Base-by-base conservation (phyloP, 2,797 vertebrate genomes). In the Eleutherodactylus coqui region DNA sequence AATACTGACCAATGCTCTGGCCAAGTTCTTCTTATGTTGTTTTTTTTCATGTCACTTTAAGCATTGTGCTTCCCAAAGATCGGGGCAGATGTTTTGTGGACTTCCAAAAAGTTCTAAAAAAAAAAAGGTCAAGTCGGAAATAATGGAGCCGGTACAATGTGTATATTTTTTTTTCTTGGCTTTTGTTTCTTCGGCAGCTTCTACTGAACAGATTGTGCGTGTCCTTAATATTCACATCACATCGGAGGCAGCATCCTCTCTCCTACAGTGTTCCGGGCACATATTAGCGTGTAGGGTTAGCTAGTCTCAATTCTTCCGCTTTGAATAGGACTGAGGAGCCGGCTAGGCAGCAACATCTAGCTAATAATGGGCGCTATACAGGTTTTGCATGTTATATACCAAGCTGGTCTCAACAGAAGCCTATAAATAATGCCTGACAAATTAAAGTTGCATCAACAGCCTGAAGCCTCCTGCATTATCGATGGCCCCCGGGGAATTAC, bases 361-460 rank as follows among this genome's bases (percentile, higher is more conserved):
- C 47, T 41, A 19, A 82, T 82, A 82, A 72, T 58, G 67, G 80
- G 34, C 7, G 49, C 49, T 72, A 41, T 82, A 41, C 34, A 82
- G 67, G 47, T 17, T 27, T 29, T 13, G 49, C 80, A 29, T 58
- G 80, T 72, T 73, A 72, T 41, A 82, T 41, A 73, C 49, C 67
- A 19, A 53, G 49, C 21, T 27, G 38, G n/a, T 13, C 55, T 64
- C 53, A 41, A 79, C 76, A 36, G 53, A 55, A 47, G 79, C 79
- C 78, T 10, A 82, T 53, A 82, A 72, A 82, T 75, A 84, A 84
- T 78, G 45, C 13, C 49, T 58, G 49, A 78, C 75, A 85, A 85
- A 85, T 78, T 85, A 85, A 85, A 79, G 76, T 58, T 64, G 64
- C 76, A 43, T 70, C 75, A 69, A 58, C 76, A 27, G n/a, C 83